Evolutionary conservation across 1,140 invertebrate genomes (phyloP), one percentile per base, ranked within the genome.

Genomic region (Reticulitermes speratus): DNA sequence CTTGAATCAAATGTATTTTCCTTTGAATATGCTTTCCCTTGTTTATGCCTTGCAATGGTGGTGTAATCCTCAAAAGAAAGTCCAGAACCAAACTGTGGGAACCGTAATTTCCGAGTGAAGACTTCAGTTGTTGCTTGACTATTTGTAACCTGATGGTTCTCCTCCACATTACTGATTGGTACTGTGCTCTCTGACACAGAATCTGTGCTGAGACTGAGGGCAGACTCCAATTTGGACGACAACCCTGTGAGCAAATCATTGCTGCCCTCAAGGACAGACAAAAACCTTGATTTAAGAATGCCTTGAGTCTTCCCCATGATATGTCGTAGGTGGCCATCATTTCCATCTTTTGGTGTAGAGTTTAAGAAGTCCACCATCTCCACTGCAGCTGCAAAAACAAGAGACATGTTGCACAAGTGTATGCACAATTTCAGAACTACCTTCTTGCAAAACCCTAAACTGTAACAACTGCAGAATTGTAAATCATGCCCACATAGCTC

Each of bases 1-100:
- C 38, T 55, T 55, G 84, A 44, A 16, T 25, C 44, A n/a, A 38
- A 52, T 59, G 25, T 38, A 32, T 65, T 23, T 44, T 38, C 59
- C n/a, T 69, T 44, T 25, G 69, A 44, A 7, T 25, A 75, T n/a
- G n/a, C 83, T 30, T 87, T 91, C 55, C 86, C 89, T 86, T 91
- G 90, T 52, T 89, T 90, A 81, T 91, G 91, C 81, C 91, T 89
- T 1, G 91, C 89, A 85, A 92, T 90, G 52, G 90, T 90, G 87
- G 92, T 90, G 85, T 92, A 91, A 85, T 93, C 92, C 75, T 92
- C 91, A 85, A 90, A 91, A 11, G 90, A 91, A 82, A 91, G 88
- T 44, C 90, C 91, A 45, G 89, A 86, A 11, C 88, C 89, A 21
- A 90, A 89, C 23, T 87, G 59, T 12, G 87, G 85, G 45, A 86